Conservation (phyloP, 2,888 invertebrate genomes). For the Troglohyphantes excavatus region DNA sequence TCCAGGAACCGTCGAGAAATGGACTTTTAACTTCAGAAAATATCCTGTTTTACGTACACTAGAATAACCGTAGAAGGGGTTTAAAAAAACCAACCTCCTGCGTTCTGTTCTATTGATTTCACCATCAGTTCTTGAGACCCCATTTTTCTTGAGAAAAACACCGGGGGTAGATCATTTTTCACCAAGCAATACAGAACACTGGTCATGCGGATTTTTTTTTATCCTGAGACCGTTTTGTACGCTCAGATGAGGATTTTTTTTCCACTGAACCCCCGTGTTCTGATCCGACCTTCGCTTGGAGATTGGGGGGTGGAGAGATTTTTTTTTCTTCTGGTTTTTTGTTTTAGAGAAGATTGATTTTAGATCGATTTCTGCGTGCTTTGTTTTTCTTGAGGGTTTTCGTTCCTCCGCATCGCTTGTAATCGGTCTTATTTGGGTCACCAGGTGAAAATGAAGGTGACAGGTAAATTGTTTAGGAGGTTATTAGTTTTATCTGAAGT, state of each 20-base stretch:
- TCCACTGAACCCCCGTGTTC: slow-evolving; percentile 26
- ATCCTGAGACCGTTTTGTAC: slow-evolving; percentile 60
- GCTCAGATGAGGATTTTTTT: slow-evolving; percentile 62
- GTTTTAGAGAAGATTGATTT: slow-evolving; percentile 52
- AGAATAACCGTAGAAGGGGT: not conserved
- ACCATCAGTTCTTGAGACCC: slow-evolving; percentile 59
- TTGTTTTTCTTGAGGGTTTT: slow-evolving; percentile 23
- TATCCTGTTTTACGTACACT: not conserved
- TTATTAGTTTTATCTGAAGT: no score
- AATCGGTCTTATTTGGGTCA: not conserved
- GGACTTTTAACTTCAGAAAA: slow-evolving; percentile 16
- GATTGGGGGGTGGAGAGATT: slow-evolving; percentile 28
- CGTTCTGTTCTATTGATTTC: slow-evolving; percentile 61
- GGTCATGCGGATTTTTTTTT: slow-evolving; percentile 60
- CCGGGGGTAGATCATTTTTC: slow-evolving; percentile 61
- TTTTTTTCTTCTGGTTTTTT: slow-evolving; percentile 15
- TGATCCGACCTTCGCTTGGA: slow-evolving; percentile 43
- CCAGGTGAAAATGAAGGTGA: not conserved
- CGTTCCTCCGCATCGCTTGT: not conserved
- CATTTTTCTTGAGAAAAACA: slow-evolving; percentile 64
- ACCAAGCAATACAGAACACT: slow-evolving; percentile 60
- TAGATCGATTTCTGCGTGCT: slow-evolving; percentile 44
- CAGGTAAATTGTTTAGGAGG: no score
- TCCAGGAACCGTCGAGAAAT: not conserved
- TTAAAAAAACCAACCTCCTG: not conserved